phyloP scores from a whole-genome alignment of 2,888 invertebrate species.

The Tromatobia lineatoria region DNA sequence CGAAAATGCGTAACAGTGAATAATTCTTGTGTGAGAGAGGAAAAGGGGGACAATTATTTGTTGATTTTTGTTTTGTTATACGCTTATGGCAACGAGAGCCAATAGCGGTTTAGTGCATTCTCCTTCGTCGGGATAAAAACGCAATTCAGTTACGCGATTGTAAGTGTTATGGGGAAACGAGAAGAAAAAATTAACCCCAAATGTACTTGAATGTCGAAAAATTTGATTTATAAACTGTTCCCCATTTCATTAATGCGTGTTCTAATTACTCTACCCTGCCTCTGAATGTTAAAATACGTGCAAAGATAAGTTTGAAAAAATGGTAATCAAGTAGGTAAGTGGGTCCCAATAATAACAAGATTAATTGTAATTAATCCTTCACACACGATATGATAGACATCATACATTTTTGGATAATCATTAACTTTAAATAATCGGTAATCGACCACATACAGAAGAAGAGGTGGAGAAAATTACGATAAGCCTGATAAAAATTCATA shows the following conservation, averaged over 20 bases:
- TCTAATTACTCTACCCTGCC: constrained; percentile 1
- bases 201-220: constrained; percentile 82
- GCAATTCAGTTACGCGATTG: constrained; percentile 18
- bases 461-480: too few relatives aligned
- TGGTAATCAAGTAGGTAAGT: too few relatives aligned
- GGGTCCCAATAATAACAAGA: too few relatives aligned
- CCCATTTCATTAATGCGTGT: constrained; percentile 71
- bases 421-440: too few relatives aligned
- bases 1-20: background rate
- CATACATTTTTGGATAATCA: too few relatives aligned
- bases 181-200: constrained; percentile 47
- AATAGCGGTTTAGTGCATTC: background rate
- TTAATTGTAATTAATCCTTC: background rate
- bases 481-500: too few relatives aligned
- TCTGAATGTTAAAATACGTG: background rate
- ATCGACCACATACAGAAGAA: too few relatives aligned
- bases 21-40: background rate
- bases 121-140: constrained; percentile 20
- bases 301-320: background rate
- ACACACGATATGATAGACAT: too few relatives aligned
- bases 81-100: constrained; percentile 2
- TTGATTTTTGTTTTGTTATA: constrained; percentile 7
- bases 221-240: constrained; percentile 83
- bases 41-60: constrained; percentile 14
- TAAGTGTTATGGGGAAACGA: background rate